Evolutionary conservation across 2,113 vertebrate species (phyloP), one percentile per base, ranked within the genome.

Genomic region (Chlorocebus sabaeus): DNA sequence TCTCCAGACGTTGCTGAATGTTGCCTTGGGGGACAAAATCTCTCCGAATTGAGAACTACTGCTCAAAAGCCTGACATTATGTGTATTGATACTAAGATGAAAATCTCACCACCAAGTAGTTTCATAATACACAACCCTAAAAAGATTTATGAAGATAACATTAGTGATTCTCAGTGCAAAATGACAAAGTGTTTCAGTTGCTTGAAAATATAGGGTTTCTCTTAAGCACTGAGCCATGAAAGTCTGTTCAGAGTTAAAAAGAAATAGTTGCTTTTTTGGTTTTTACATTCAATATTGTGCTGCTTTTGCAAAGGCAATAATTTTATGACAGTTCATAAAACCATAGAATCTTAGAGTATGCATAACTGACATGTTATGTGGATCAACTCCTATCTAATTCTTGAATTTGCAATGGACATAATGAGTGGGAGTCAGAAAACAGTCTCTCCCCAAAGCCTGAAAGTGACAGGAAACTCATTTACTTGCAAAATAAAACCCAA

Each of bases 321-420:
- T 73, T 95, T 96, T 86, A 80, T 83, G 92, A 76, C 40, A 83
- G 61, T 61, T 93, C 57, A 2, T 95, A 95, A 85, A 84, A 59
- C 32, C 12, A 13, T 2, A 25, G 85, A 14, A 43, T 89, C 64
- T 70, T 93, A 32, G 75, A 40, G 6, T 61, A 25, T 68, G 45
- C 40, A 7, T 83, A 22, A 45, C 45, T 83, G 61, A 94, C 64
- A 35, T 40, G 32, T 64, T 70, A 45, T 32, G 80, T 59, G 48
- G n/a, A 87, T 90, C 78, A 45, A 25, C 75, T 88, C 57, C 50
- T 61, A 2, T 70, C 80, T 76, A 72, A 86, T 22, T 32, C 73
- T 52, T 45, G 75, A 73, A 75, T 86, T 40, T 96, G 27, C 76
- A 45, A 43, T 76, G 84, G 52, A 48, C 40, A 16, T 22, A 8